Conservation (phyloP, 2,113 vertebrate species). For the Microtus montanus region DNA sequence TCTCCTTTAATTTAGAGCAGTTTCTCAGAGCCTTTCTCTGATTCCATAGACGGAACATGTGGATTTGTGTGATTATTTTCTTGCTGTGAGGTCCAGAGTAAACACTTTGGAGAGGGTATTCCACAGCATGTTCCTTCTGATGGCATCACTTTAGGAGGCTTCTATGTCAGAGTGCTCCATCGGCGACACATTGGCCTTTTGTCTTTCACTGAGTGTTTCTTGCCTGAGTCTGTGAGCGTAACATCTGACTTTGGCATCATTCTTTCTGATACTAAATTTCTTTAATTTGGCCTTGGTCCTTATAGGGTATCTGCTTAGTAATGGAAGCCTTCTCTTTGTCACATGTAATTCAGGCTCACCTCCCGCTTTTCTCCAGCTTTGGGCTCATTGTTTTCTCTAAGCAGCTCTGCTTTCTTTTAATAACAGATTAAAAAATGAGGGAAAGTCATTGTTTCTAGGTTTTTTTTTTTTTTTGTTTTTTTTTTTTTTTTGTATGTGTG, state of each 20-base stretch:
- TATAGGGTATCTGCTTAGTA: neutral
- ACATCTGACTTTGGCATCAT: slow-evolving; percentile 12
- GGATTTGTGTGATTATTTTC: slow-evolving; percentile 4
- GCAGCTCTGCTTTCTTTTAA: neutral
- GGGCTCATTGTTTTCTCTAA: neutral
- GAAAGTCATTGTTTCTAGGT: neutral
- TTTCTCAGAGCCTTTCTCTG: neutral
- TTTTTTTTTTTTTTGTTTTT: too few species aligned
- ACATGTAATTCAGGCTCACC: neutral
- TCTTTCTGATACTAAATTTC: slow-evolving; percentile 18
- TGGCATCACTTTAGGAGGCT: neutral
- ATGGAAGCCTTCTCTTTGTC: slow-evolving; percentile 25
- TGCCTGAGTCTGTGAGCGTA: neutral
- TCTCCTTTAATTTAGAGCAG: slow-evolving; percentile 20
- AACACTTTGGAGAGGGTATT: neutral
- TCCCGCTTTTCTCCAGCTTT: neutral
- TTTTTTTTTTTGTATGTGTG: neutral
- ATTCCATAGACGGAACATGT: neutral
- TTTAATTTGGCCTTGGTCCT: neutral
- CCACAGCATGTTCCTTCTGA: neutral
- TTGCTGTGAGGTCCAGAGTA: slow-evolving; percentile 6
- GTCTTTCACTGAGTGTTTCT: slow-evolving; percentile 9
- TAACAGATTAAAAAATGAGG: slow-evolving; percentile 28
- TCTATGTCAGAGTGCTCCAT: neutral
- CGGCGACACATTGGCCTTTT: neutral